A percentile compares a stretch with the other conserved stretches of the same genome.
These are phyloP conservation scores for Thymelicus lineola DNA, from an alignment of 2,888 invertebrate genomes.

Conservation along the genomic window DNA sequence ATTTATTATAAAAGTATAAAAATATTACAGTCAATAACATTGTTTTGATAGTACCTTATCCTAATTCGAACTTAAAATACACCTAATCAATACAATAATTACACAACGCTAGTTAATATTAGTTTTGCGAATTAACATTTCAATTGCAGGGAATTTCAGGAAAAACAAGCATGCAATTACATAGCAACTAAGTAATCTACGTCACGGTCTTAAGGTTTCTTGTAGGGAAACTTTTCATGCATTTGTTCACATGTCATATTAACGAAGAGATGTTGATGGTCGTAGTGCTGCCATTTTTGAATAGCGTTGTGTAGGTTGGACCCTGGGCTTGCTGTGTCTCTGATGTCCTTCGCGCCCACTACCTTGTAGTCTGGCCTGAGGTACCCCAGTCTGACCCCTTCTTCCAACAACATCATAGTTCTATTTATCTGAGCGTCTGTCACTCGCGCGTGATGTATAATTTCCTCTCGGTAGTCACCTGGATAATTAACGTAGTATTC, in stretches of 20 bases:
- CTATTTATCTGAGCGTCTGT: conserved; percentile 58
- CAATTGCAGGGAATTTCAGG: no score
- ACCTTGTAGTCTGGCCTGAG: conserved; percentile 61
- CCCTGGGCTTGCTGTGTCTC: conserved; percentile 62
- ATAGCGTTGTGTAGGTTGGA: conserved; percentile 62
- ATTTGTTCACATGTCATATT: conserved; percentile 60
- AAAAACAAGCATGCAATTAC: no score
- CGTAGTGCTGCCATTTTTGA: conserved; percentile 56
- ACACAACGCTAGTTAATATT: no score
- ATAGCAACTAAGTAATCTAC: not conserved
- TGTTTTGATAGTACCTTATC: not conserved
- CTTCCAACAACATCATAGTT: conserved; percentile 56
- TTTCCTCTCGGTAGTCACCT: conserved; percentile 74
- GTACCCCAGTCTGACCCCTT: conserved; percentile 59
- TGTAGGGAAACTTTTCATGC: conserved; percentile 42
- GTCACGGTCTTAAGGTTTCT: not conserved
- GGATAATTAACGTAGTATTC: conserved; percentile 16
- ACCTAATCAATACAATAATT: no score
- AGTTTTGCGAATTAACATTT: no score
- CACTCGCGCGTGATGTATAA: conserved; percentile 52
- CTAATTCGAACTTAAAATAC: not conserved
- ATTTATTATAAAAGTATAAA: conserved; percentile 8
- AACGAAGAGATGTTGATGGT: conserved; percentile 52
- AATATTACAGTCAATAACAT: not conserved
- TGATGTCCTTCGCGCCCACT: conserved; percentile 63